A percentile compares a stretch with the other conserved stretches of the same genome.
Evolutionary conservation across 2,113 vertebrate genomes (phyloP).

Genomic region (Colistium nudipinnis): DNA sequence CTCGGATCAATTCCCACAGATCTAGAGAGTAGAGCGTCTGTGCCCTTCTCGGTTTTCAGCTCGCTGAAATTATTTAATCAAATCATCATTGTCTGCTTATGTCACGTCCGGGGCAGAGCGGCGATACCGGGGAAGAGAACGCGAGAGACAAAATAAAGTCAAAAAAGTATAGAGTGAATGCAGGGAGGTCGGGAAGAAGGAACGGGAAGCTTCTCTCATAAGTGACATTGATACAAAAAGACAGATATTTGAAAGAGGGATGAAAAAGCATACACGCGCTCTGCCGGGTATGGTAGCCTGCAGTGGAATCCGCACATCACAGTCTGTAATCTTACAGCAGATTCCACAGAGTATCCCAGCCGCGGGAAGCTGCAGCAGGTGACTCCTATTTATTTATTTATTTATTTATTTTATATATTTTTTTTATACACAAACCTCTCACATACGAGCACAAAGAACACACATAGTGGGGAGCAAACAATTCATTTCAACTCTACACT

Average conservation of each 20-base stretch:
- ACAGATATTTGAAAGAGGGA: constrained; percentile 47
- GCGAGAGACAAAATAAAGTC: constrained; percentile 50
- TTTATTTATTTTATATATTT: no score
- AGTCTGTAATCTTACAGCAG: constrained; percentile 56
- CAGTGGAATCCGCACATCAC: constrained; percentile 56
- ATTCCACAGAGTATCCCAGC: constrained; percentile 50
- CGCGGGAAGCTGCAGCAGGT: constrained; percentile 26
- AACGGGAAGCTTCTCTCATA: constrained; percentile 34
- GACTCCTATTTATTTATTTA: no score
- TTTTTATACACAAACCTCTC: constrained; percentile 33
- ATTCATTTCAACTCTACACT: constrained; percentile 58
- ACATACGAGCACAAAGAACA: constrained; percentile 28
- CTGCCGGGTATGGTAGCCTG: constrained; percentile 45
- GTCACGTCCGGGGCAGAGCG: constrained; percentile 62
- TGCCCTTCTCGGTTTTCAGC: constrained; percentile 51
- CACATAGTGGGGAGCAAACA: constrained; percentile 16
- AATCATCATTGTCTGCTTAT: constrained; percentile 64
- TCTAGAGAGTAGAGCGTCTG: constrained; percentile 45
- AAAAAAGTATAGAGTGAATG: constrained; percentile 59
- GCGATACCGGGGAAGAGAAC: constrained; percentile 33
- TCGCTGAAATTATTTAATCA: constrained; percentile 72
- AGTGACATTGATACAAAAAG: constrained; percentile 52
- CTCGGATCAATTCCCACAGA: constrained; percentile 75
- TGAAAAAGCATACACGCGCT: constrained; percentile 42
- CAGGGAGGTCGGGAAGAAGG: constrained; percentile 39